Conservation (phyloP, 2,888 invertebrate genomes). For the Petrolisthes manimaculis region DNA sequence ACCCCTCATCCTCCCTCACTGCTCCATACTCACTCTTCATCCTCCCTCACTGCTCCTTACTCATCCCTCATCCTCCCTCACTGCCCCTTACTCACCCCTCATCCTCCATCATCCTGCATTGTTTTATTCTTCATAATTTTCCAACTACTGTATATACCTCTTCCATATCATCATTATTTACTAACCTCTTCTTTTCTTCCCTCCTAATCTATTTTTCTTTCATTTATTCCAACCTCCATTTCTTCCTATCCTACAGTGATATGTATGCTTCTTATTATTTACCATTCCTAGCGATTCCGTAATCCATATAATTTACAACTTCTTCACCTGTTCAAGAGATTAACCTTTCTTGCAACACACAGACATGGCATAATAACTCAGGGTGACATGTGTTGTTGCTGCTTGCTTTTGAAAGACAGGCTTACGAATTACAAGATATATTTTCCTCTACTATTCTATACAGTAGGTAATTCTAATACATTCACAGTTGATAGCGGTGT, state of each 20-base stretch:
- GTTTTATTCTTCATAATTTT: not conserved
- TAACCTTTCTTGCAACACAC: no score
- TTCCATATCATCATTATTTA: conserved; percentile 13
- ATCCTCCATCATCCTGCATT: not conserved
- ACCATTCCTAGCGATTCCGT: no score
- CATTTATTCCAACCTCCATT: not conserved
- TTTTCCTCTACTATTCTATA: no score
- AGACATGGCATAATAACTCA: no score
- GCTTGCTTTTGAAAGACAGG: no score
- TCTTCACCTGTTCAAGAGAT: no score
- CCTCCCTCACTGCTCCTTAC: not conserved
- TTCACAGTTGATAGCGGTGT: no score
- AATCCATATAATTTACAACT: no score
- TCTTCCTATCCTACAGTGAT: not conserved
- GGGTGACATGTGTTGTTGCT: no score
- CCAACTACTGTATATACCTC: conserved; percentile 17
- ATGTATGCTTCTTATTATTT: no score
- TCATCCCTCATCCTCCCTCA: not conserved
- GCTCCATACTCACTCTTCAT: not conserved
- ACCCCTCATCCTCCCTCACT: not conserved
- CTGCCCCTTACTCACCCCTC: not conserved
- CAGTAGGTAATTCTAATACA: no score
- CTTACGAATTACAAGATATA: no score
- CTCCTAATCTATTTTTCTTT: not conserved
- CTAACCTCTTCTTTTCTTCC: conserved; percentile 19